Evolutionary conservation across 2,797 vertebrate species (phyloP).

Genomic region (Acanthurus lineatus): DNA sequence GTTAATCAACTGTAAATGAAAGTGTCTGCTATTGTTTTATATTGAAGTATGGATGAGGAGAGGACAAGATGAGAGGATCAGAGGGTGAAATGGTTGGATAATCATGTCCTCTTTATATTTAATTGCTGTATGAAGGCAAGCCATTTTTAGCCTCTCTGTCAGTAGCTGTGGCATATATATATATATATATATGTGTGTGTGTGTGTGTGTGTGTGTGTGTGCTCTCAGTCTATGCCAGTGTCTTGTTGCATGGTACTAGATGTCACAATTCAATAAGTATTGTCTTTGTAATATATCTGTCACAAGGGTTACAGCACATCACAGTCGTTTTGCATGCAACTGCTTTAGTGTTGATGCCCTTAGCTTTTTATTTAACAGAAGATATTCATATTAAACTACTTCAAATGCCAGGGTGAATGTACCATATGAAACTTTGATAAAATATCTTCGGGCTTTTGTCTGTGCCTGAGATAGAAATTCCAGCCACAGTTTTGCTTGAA

Average conservation of each 20-base stretch:
- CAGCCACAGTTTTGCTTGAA: background rate
- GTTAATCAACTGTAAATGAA: conserved; percentile 51
- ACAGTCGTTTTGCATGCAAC: background rate
- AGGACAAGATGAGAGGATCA: conserved; percentile 11
- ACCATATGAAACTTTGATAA: background rate
- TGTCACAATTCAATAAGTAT: background rate
- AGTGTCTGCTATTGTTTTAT: conserved; percentile 26
- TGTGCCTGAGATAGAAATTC: background rate
- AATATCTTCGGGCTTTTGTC: background rate
- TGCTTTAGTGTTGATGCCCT: background rate
- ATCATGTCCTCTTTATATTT: conserved; percentile 58
- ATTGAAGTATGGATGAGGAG: background rate
- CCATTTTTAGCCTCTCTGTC: conserved; percentile 42
- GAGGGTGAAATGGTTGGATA: conserved; percentile 39
- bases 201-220: too few relatives aligned
- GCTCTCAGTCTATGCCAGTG: background rate
- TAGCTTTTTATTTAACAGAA: background rate
- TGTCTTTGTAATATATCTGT: background rate
- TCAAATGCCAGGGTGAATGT: background rate
- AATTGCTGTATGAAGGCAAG: conserved; percentile 40
- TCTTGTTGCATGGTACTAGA: background rate
- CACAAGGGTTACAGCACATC: background rate
- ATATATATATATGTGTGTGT: background rate
- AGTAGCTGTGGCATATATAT: background rate
- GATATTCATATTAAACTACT: background rate